Conservation (phyloP, 2,888 invertebrate genomes). For the Ichneumoninae sp. region DNA sequence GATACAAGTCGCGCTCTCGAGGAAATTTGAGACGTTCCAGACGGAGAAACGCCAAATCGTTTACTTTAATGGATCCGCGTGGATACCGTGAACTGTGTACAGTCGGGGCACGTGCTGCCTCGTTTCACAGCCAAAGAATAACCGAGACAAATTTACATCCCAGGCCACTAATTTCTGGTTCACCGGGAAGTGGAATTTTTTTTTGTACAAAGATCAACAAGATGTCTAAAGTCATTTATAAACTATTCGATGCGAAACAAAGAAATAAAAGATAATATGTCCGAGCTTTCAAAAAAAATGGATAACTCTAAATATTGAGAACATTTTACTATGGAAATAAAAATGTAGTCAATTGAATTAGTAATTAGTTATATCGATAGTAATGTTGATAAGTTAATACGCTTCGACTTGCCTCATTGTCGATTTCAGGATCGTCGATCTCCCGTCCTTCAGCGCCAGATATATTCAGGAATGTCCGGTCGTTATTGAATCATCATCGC, state of each 20-base stretch:
- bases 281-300: too few relatives aligned
- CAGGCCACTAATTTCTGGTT: too few relatives aligned
- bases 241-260: too few relatives aligned
- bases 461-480: constrained; percentile 51
- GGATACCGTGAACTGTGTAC: not conserved
- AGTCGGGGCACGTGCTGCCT: constrained; percentile 5
- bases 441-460: constrained; percentile 14
- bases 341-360: not conserved
- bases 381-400: not conserved
- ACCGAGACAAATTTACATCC: not conserved
- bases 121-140: constrained; percentile 17
- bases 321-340: not conserved
- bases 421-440: constrained; percentile 47
- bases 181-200: not conserved
- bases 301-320: too few relatives aligned
- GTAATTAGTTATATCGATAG: not conserved
- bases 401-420: not conserved
- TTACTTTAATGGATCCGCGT: constrained; percentile 41
- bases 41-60: constrained; percentile 55
- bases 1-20: constrained; percentile 29
- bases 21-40: constrained; percentile 41
- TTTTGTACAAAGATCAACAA: not conserved
- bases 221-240: not conserved
- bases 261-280: too few relatives aligned
- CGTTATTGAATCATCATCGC: constrained; percentile 48